Conservation (phyloP, 2,888 invertebrate species). For the Ophion ventricosus region DNA sequence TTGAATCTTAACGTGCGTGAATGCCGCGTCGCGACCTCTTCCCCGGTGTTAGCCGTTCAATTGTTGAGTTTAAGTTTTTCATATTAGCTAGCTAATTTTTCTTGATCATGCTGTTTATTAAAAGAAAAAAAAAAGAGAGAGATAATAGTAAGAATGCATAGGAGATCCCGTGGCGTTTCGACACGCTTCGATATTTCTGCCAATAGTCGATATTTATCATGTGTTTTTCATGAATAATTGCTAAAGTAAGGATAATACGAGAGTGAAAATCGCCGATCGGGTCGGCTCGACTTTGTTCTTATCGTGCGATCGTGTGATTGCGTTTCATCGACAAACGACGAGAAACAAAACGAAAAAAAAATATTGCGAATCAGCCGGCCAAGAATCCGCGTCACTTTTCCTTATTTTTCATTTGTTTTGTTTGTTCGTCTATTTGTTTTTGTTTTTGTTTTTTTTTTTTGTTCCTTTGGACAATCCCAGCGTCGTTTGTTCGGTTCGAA, state of each 20-base stretch:
- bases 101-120: slow-evolving; percentile 55
- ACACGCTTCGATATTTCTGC: slow-evolving; percentile 37
- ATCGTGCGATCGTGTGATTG: neutral
- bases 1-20: slow-evolving; percentile 17
- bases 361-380: slow-evolving; percentile 25
- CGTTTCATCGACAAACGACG: slow-evolving; percentile 1
- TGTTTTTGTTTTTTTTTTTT: slow-evolving; percentile 11
- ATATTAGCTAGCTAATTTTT: slow-evolving; percentile 70
- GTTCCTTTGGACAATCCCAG: slow-evolving; percentile 27
- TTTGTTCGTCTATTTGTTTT: neutral
- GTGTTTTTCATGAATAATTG: slow-evolving; percentile 65
- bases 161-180: slow-evolving; percentile 15
- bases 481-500: slow-evolving; percentile 44
- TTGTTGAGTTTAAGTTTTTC: slow-evolving; percentile 71
- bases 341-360: neutral
- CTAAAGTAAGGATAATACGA: slow-evolving; percentile 47
- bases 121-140: slow-evolving; percentile 16
- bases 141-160: slow-evolving; percentile 1
- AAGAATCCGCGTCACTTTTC: slow-evolving; percentile 42
- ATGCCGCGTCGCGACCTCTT: slow-evolving; percentile 63
- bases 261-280: slow-evolving; percentile 11
- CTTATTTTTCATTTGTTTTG: slow-evolving; percentile 15
- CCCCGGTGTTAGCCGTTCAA: slow-evolving; percentile 67
- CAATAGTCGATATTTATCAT: slow-evolving; percentile 67
- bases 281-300: slow-evolving; percentile 24